Evolutionary conservation across 2,113 vertebrate genomes (phyloP).

Genomic region (Calidris pygmaea): DNA sequence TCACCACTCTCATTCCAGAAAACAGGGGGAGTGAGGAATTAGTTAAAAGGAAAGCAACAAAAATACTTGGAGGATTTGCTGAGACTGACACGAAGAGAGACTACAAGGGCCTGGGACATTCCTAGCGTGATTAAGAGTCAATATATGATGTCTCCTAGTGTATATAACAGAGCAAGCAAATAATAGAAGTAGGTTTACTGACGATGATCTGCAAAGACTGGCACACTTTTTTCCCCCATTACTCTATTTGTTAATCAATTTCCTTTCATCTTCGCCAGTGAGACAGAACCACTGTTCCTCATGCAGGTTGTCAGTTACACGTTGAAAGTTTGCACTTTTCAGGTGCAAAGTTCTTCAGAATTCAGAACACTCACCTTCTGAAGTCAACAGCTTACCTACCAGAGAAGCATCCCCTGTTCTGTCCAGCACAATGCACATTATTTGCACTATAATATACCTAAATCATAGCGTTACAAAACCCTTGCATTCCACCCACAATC

Average conservation of each 20-base stretch:
- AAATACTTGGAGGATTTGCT: background rate
- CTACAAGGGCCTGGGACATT: background rate
- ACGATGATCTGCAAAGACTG: background rate
- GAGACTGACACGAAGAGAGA: background rate
- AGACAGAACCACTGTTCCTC: background rate
- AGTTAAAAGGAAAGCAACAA: background rate
- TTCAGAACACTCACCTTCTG: background rate
- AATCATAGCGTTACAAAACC: background rate
- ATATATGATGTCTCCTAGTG: background rate
- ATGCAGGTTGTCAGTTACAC: background rate
- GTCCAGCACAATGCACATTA: background rate
- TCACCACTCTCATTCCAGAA: background rate
- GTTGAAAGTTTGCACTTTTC: background rate
- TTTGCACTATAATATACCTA: background rate
- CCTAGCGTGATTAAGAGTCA: background rate
- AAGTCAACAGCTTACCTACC: background rate
- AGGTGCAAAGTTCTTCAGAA: background rate
- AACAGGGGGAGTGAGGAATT: background rate
- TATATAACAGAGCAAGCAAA: background rate
- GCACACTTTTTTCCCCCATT: background rate
- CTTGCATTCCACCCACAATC: background rate
- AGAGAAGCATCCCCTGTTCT: background rate
- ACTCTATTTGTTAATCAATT: background rate
- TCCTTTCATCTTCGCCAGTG: background rate
- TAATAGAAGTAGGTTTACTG: background rate